Evolutionary conservation across 1,140 invertebrate species (phyloP).

Genomic region (Papilio polyxenes): DNA sequence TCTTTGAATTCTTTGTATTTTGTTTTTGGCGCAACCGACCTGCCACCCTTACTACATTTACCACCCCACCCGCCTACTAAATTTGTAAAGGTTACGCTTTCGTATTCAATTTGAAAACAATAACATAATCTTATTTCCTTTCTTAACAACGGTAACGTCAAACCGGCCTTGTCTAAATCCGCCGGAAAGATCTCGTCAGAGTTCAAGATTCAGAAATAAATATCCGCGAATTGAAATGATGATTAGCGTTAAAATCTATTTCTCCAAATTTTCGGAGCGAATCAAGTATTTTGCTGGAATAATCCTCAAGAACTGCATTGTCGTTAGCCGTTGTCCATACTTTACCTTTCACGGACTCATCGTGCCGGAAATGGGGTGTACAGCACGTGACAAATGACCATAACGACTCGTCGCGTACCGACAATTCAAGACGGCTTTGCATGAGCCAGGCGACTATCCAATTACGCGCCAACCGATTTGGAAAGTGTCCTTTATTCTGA

Average conservation of each 20-base stretch:
- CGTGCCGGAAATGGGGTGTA: slow-evolving; percentile 1
- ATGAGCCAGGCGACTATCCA: slow-evolving; percentile 60
- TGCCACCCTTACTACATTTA: slow-evolving; percentile 52
- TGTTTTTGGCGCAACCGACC: slow-evolving; percentile 61
- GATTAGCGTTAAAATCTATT: neutral
- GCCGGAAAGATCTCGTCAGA: neutral
- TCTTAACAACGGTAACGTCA: slow-evolving; percentile 14
- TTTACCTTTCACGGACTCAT: slow-evolving; percentile 11
- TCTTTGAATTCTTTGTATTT: slow-evolving; percentile 73
- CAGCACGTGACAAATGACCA: slow-evolving; percentile 32
- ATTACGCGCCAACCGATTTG: slow-evolving; percentile 55
- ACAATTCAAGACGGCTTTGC: slow-evolving; percentile 60
- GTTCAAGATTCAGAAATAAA: neutral
- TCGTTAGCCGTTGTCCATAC: slow-evolving; percentile 25
- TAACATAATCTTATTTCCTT: slow-evolving; percentile 40
- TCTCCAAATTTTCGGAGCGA: neutral
- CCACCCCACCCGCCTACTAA: slow-evolving; percentile 49
- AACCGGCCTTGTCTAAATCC: neutral
- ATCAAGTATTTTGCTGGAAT: neutral
- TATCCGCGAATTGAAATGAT: neutral
- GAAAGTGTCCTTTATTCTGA: slow-evolving; percentile 42
- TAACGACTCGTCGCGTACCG: slow-evolving; percentile 48
- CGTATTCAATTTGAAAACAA: slow-evolving; percentile 51
- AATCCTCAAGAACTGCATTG: neutral
- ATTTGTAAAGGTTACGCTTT: slow-evolving; percentile 60